Base-by-base conservation (phyloP, 2,797 vertebrate species). In the Mormyrus proboscirostris region DNA sequence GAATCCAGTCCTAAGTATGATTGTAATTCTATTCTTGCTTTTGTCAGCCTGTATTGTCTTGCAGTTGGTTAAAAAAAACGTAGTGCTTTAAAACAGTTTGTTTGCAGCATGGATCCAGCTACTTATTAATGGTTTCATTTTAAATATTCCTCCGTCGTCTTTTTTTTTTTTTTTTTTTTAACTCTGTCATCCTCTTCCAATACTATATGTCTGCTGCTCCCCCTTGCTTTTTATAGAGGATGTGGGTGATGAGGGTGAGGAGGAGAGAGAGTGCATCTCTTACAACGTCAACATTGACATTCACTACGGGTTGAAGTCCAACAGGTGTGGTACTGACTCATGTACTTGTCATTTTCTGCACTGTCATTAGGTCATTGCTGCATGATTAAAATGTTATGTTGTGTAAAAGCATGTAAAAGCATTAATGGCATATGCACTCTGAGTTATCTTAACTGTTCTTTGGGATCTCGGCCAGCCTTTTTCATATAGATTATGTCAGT, bases 161-260 rank as follows among this genome's bases (percentile, higher is more conserved):
- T 57, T 57, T 3, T 29, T 29, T 29, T 29, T 29, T 29, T 29
- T 29, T 29, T 29, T 29, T 29, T 1, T 29, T 29, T 29, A 29
- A 29, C 49, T 38, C 16, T 57, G 25, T 87, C 51, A 29, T 38
- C 50, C 5, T 38, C 25, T 57, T 57, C 7, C 5, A 57, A 55
- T 87, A 19, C 16, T 6, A 4, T 57, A 19, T 25, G 7, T 47
- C 19, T 82, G 41, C 22, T 88, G 44, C 90, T 29, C 19, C 86
- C 91, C 82, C 9, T 51, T 85, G 10, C 16, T 50, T 84, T 90
- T 91, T 93, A 93, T 88, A 99, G 99, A 99, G 98, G 99, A 99
- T 92, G 99, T 99, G 86, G 97, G 98, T 33, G 98, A 99, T 94
- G 99, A 99, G 96, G 98, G 98, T 91, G 99, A 99, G 92, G 98